A percentile compares a stretch with the other conserved stretches of the same genome.
Evolutionary conservation across 2,797 vertebrate genomes (phyloP).

Genomic region (Crypturellus tataupa): DNA sequence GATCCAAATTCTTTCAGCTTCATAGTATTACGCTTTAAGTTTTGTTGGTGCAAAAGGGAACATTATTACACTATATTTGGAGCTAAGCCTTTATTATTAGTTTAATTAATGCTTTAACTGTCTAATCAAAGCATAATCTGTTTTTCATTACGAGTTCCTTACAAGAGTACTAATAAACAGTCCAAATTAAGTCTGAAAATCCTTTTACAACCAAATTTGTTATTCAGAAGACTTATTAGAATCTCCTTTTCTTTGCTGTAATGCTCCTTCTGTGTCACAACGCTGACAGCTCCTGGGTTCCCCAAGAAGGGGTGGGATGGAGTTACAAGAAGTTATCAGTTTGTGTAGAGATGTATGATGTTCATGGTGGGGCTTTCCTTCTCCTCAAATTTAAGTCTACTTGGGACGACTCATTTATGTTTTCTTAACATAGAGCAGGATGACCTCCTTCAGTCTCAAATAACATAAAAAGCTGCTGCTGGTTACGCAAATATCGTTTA

Average conservation of each 20-base stretch:
- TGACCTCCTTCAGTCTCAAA: not conserved
- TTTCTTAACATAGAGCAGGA: not conserved
- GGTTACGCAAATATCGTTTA: not conserved
- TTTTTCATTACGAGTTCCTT: not conserved
- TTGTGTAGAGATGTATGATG: not conserved
- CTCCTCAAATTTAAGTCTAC: not conserved
- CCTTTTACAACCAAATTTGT: not conserved
- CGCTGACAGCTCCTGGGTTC: not conserved
- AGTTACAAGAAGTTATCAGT: not conserved
- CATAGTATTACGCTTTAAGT: not conserved
- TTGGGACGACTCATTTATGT: not conserved
- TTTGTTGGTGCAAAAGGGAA: not conserved
- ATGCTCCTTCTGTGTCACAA: not conserved
- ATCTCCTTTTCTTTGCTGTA: not conserved
- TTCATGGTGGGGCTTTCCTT: not conserved
- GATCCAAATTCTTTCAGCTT: not conserved
- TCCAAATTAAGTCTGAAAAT: not conserved
- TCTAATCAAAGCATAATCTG: not conserved
- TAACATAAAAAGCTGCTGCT: not conserved
- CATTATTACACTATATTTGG: not conserved
- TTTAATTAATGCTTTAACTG: slow-evolving; percentile 9
- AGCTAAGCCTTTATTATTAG: not conserved
- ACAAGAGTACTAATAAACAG: not conserved
- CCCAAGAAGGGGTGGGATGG: not conserved
- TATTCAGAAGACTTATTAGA: not conserved